Conservation (phyloP, 2,113 vertebrate species). For the Galbula dea region DNA sequence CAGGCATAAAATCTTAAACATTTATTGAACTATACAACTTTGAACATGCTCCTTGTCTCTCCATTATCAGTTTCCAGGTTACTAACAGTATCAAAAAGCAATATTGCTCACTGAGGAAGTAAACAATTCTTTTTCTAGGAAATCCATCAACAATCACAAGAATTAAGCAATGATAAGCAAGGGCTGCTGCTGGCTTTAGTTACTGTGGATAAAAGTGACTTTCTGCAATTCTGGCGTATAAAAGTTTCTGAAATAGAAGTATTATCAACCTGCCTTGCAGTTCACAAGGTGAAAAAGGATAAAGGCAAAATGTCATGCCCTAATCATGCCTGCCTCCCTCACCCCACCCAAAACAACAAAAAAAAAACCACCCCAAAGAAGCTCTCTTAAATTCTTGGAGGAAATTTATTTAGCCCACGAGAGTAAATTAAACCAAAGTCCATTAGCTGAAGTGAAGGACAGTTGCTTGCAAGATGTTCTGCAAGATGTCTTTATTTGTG, state of each 20-base stretch:
- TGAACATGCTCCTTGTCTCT: not conserved
- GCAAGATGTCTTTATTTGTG: not conserved
- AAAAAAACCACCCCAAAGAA: not conserved
- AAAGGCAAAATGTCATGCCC: not conserved
- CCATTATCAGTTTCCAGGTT: not conserved
- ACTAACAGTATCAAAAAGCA: not conserved
- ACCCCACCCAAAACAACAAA: not conserved
- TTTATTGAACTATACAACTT: not conserved
- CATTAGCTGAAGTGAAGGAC: not conserved
- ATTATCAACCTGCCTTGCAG: not conserved
- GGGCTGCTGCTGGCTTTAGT: not conserved
- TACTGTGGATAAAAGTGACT: not conserved
- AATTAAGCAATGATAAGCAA: not conserved
- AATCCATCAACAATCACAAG: not conserved
- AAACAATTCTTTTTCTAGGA: not conserved
- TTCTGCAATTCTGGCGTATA: not conserved
- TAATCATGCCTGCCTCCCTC: not conserved
- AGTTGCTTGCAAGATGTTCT: not conserved
- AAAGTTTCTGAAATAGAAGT: not conserved
- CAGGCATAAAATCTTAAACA: not conserved
- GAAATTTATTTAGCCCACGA: not conserved
- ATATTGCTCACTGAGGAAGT: not conserved
- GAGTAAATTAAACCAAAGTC: not conserved
- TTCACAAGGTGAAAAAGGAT: not conserved
- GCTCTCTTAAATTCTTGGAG: not conserved